phyloP scores from a whole-genome alignment of 2,113 vertebrate genomes.

The Glareola pratincola region DNA sequence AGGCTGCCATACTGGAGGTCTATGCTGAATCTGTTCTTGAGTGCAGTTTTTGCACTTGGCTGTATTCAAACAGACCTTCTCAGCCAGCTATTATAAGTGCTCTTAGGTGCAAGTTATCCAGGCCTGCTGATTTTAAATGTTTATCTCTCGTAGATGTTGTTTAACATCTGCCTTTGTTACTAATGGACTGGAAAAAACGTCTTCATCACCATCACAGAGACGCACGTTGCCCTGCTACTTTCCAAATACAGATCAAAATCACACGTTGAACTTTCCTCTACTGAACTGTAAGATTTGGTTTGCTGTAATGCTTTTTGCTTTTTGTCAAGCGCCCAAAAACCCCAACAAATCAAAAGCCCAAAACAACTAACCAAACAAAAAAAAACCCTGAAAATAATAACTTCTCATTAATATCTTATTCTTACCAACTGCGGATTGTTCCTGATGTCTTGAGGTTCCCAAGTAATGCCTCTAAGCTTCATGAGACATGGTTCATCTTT shows the following conservation, averaged over 20 bases:
- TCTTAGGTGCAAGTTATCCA: not conserved
- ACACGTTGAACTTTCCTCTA: not conserved
- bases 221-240: not conserved
- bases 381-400: not conserved
- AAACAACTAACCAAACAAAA: not conserved
- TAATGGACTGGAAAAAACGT: constrained; percentile 40
- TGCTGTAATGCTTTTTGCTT: not conserved
- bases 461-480: not conserved
- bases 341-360: not conserved
- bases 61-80: not conserved
- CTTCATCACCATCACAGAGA: not conserved
- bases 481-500: not conserved
- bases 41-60: not conserved
- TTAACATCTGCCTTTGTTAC: constrained; percentile 32
- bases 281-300: not conserved
- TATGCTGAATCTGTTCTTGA: not conserved
- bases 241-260: not conserved
- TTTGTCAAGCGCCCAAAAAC: not conserved
- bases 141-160: not conserved
- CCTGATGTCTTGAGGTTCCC: not conserved
- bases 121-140: constrained; percentile 6
- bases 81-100: not conserved
- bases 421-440: not conserved
- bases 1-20: not conserved
- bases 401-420: not conserved